phyloP scores from a whole-genome alignment of 2,113 vertebrate genomes.

The Glaucidium brasilianum region DNA sequence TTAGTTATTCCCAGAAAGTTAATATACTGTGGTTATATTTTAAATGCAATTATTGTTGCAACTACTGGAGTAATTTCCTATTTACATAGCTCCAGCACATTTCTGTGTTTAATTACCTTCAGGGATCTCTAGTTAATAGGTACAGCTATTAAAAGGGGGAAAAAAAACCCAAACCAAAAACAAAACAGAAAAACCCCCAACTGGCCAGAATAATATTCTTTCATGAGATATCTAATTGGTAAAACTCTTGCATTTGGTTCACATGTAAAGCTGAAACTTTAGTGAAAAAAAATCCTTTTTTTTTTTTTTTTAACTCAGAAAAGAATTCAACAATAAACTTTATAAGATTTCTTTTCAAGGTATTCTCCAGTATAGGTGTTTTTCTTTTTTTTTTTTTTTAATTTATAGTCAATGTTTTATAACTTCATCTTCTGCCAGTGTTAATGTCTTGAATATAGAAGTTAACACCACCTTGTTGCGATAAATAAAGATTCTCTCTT shows the following conservation, averaged over 20 bases:
- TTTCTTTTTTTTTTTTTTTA: not conserved
- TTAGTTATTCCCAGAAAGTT: not conserved
- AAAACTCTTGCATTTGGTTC: not conserved
- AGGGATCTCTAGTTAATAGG: not conserved
- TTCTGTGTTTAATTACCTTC: constrained; percentile 9
- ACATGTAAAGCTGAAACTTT: not conserved
- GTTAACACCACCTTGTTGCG: not conserved
- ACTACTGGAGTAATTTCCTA: not conserved
- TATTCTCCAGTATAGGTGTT: not conserved
- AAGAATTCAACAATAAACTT: not conserved
- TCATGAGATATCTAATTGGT: not conserved
- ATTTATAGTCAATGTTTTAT: not conserved
- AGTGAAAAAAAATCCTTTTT: not conserved
- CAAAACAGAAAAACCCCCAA: not conserved
- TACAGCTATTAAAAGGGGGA: not conserved
- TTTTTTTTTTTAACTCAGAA: not conserved
- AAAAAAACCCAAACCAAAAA: too few relatives aligned
- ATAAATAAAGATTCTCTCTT: not conserved
- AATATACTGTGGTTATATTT: not conserved
- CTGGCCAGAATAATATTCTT: not conserved
- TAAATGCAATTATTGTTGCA: constrained; percentile 10
- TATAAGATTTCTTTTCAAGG: not conserved
- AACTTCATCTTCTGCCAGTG: not conserved
- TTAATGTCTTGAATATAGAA: not conserved
- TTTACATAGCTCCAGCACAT: not conserved